Evolutionary conservation across 2,888 invertebrate species (phyloP).

Genomic region (Epinotia brunnichana): DNA sequence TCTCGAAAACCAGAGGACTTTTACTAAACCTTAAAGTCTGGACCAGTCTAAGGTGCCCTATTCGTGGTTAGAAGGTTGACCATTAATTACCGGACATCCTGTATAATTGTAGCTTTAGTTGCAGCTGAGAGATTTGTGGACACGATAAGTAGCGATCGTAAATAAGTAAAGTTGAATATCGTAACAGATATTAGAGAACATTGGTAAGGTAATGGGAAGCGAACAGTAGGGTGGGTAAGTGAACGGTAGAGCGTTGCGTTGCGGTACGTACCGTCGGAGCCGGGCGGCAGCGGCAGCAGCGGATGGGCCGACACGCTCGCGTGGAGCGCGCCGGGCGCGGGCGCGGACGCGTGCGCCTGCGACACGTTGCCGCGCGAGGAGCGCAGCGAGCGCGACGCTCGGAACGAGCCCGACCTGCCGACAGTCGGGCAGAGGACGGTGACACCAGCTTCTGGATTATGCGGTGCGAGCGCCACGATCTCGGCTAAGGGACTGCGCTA

Average conservation of each 20-base stretch:
- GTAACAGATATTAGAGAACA: neutral
- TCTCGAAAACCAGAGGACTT: too few species aligned
- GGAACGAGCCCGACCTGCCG: conserved; percentile 97
- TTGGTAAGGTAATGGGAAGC: neutral
- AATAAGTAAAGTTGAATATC: neutral
- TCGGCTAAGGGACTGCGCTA: conserved; percentile 39
- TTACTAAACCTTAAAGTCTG: too few species aligned
- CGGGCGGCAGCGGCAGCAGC: conserved; percentile 94
- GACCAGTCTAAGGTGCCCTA: too few species aligned
- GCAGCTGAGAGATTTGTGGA: neutral
- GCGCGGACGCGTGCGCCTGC: too few species aligned
- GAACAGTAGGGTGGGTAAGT: neutral
- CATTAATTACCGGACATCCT: too few species aligned
- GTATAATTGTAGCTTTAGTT: neutral
- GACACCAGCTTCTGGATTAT: conserved; percentile 72
- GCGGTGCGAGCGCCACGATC: too few species aligned
- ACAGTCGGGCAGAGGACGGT: conserved; percentile 83
- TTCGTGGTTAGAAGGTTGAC: too few species aligned
- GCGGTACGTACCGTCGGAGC: conserved; percentile 85
- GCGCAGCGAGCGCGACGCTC: conserved; percentile 90
- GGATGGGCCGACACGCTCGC: conserved; percentile 97
- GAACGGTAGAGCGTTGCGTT: conserved; percentile 39
- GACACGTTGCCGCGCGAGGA: conserved; percentile 94
- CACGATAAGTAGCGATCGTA: neutral
- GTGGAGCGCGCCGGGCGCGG: conserved; percentile 87